Percentiles rank a stretch among this genome's conserved stretches.
Conservation (phyloP, 2,797 vertebrate species). For the Chloroceryle amazona region DNA sequence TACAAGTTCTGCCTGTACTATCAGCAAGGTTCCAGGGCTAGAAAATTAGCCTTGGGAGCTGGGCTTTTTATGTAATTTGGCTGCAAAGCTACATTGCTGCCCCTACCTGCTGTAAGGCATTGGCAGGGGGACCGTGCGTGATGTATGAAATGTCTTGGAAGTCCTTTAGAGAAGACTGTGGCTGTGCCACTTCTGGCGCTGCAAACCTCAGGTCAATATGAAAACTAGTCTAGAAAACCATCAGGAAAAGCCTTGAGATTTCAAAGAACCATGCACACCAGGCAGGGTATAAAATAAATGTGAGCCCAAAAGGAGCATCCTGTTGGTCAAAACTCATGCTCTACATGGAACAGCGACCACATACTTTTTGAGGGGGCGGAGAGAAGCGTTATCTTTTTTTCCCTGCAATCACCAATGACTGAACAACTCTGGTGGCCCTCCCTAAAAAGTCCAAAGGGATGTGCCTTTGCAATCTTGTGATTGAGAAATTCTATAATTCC, state of each 20-base stretch:
- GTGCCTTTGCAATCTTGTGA: neutral
- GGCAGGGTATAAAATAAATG: neutral
- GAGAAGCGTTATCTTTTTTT: neutral
- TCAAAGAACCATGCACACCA: neutral
- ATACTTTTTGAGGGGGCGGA: accelerated
- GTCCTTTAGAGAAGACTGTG: neutral
- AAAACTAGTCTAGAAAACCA: neutral
- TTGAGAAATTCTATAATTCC: neutral
- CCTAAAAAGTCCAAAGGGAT: neutral
- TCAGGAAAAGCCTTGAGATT: neutral
- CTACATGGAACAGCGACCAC: accelerated
- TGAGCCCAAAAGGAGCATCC: neutral
- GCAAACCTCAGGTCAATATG: neutral
- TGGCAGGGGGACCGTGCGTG: accelerated
- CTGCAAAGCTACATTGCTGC: neutral
- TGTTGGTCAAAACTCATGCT: neutral
- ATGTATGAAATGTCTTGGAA: neutral
- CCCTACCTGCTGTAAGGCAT: accelerated
- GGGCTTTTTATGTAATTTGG: neutral
- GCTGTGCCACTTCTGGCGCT: neutral
- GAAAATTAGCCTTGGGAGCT: neutral
- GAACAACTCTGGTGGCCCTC: neutral
- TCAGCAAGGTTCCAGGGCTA: neutral
- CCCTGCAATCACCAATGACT: neutral
- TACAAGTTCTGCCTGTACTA: neutral